Evolutionary conservation across 2,797 vertebrate species (phyloP).

Genomic region (Periparus ater): DNA sequence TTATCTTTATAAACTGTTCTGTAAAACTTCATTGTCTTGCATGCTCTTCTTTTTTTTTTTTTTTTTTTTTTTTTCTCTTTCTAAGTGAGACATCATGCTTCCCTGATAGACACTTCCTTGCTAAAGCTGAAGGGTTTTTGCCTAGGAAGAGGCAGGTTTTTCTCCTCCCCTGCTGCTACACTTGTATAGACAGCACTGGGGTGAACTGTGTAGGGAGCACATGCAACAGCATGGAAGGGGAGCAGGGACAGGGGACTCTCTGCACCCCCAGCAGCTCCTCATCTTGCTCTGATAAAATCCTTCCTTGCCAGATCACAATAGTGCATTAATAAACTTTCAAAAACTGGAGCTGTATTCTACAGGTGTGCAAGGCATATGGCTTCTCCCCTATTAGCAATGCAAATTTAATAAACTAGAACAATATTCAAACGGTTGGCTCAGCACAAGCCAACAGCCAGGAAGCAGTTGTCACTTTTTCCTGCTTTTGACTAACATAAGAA

Average conservation of each 20-base stretch:
- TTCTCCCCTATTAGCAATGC: slow-evolving; percentile 62
- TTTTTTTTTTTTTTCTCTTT: not conserved
- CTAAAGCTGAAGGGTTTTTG: not conserved
- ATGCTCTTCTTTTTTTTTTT: not conserved
- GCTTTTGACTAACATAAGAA: slow-evolving; percentile 33
- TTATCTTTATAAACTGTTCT: not conserved
- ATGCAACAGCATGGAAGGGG: accelerated
- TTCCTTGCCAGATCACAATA: not conserved
- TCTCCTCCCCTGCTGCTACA: not conserved
- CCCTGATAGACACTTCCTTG: not conserved
- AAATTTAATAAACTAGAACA: slow-evolving; percentile 67
- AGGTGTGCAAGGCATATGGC: slow-evolving; percentile 61
- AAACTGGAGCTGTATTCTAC: slow-evolving; percentile 17
- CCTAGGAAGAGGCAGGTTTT: not conserved
- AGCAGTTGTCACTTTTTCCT: slow-evolving; percentile 22
- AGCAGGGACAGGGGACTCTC: not conserved
- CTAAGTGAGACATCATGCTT: not conserved
- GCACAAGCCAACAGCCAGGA: slow-evolving; percentile 6
- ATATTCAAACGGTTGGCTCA: slow-evolving; percentile 47
- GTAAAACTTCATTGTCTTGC: not conserved
- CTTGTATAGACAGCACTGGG: not conserved
- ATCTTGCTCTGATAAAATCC: not conserved
- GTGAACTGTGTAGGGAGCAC: not conserved
- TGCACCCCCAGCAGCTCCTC: not conserved
- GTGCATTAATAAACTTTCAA: slow-evolving; percentile 34